Evolutionary conservation across 2,797 vertebrate genomes (phyloP), one percentile per base, ranked within the genome.

Genomic region (Falco concolor): DNA sequence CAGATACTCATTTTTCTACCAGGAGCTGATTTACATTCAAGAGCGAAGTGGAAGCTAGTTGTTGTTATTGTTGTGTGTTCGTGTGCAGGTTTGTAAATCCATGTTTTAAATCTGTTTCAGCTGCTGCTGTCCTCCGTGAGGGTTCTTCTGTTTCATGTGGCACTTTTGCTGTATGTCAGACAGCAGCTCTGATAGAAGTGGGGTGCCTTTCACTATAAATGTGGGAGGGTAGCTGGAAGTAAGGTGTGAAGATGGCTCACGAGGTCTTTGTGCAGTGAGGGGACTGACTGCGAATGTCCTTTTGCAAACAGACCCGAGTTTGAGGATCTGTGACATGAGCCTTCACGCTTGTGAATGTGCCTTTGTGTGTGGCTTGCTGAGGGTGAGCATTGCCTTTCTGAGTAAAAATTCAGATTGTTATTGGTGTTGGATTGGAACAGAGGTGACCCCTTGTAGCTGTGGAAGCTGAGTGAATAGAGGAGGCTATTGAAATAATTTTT

Each of bases 131-230:
- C 25, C 7, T 54, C 23, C 36, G 32, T 32, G 40, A 60, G 30
- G 49, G 27, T 44, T 83, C 11, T 78, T 53, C 22, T 45, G 13
- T 81, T 78, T 72, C 21, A 27, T 12, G 19, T 64, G 19, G 18
- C 5, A 4, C 14, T 69, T 1, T 69, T 1, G 3, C 16, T 61
- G 1, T 42, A 3, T 63, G 27, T 77, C 16, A 36, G 28, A n/a
- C 16, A 49, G 65, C 56, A 83, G 52, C 47, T 74, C 40, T 74
- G 36, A 23, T 15, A 76, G 30, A 60, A 47, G 23, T 32, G 47
- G 88, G 69, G n/a, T 74, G 50, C 30, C 32, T 84, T 85, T 64
- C 34, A 7, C 45, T 73, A 12, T 23, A 50, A 64, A 63, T 24
- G 4, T 40, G 4, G 19, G 30, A 27, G 50, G 13, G 18, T 57